phyloP scores from a whole-genome alignment of 2,888 invertebrate species.

The Synanthedon tipuliformis region DNA sequence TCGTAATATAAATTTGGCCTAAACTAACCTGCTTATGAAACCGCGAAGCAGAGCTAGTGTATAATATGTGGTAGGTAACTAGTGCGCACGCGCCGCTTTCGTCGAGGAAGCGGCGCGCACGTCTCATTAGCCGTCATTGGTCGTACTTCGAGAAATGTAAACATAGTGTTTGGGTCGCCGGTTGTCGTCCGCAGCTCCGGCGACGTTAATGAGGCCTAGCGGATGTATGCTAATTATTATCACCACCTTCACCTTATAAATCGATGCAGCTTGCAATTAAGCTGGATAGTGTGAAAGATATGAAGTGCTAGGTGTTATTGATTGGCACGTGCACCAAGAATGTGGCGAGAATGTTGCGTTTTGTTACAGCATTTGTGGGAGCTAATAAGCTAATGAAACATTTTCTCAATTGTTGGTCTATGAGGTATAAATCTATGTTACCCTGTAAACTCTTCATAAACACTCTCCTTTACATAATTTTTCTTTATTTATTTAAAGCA shows the following conservation, averaged over 20 bases:
- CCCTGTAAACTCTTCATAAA: no score
- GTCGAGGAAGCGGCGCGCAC: slow-evolving; percentile 18
- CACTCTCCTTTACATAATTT: no score
- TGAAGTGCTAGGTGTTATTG: not conserved
- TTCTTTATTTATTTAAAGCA: no score
- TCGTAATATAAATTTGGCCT: no score
- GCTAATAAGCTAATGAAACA: no score
- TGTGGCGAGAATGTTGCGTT: no score
- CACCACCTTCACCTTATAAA: not conserved
- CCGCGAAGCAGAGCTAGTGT: no score
- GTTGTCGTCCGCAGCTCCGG: slow-evolving; percentile 12
- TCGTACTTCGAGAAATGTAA: slow-evolving; percentile 21
- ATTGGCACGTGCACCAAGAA: not conserved
- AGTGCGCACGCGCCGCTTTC: slow-evolving; percentile 26
- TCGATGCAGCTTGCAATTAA: not conserved
- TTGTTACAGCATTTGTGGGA: no score
- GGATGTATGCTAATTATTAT: not conserved
- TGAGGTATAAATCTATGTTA: no score
- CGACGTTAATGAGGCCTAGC: slow-evolving; percentile 13
- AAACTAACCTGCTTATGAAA: no score
- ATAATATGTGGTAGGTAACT: no score
- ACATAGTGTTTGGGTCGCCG: slow-evolving; percentile 19
- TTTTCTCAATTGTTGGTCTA: no score
- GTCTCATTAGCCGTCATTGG: slow-evolving; percentile 20
- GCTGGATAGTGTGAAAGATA: not conserved